Evolutionary conservation across 2,888 invertebrate species (phyloP).

Genomic region (Drosophila antonietae): DNA sequence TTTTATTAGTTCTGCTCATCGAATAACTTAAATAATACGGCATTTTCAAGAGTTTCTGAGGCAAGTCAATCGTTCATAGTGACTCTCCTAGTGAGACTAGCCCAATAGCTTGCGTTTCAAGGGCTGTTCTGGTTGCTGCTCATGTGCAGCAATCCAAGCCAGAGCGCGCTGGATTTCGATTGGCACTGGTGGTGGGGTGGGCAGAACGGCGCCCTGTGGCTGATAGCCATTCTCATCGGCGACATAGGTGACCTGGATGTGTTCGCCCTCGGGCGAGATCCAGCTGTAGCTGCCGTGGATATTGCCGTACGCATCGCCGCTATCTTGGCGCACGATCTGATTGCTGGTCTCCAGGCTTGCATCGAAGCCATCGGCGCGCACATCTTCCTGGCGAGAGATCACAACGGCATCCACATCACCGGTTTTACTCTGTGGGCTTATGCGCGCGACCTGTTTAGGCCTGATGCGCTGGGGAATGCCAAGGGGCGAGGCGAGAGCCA

Average conservation of each 20-base stretch:
- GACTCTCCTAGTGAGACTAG: too few relatives aligned
- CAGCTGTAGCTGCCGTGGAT: constrained; percentile 68
- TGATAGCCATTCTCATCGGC: constrained; percentile 81
- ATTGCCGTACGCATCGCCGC: constrained; percentile 73
- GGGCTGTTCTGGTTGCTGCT: too few relatives aligned
- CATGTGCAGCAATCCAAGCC: constrained; percentile 59
- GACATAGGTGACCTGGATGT: constrained; percentile 65
- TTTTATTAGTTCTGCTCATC: constrained; percentile 31
- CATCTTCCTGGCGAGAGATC: constrained; percentile 55
- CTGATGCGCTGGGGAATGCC: too few relatives aligned
- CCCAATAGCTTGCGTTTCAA: too few relatives aligned
- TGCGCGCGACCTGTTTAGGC: neutral
- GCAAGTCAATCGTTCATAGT: constrained; percentile 1
- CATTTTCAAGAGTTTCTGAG: constrained; percentile 4
- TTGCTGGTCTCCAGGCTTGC: constrained; percentile 61
- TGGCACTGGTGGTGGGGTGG: constrained; percentile 69
- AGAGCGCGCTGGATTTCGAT: constrained; percentile 53
- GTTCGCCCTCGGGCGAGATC: constrained; percentile 75
- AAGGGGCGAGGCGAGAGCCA: constrained; percentile 49
- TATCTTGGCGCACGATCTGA: constrained; percentile 43
- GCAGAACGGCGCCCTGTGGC: constrained; percentile 59
- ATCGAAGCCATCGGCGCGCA: constrained; percentile 74
- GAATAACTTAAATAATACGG: constrained; percentile 18
- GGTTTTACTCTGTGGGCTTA: neutral
- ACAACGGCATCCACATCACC: constrained; percentile 60